phyloP scores from a whole-genome alignment of 1,140 invertebrate species.

The Bombus waltoni region DNA sequence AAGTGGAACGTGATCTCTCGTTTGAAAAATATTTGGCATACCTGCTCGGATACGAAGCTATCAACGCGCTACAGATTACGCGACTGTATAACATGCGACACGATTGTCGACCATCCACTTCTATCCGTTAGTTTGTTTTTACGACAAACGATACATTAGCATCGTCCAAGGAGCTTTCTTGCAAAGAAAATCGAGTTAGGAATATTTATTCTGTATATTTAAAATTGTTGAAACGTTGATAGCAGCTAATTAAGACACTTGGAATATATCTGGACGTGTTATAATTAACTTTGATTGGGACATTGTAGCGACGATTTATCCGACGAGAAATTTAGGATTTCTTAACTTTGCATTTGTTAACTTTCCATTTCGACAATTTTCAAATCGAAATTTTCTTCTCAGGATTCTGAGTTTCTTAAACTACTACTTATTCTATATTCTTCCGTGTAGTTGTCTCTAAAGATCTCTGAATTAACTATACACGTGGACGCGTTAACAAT shows the following conservation, averaged over 20 bases:
- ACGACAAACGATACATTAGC: background rate
- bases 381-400: too few relatives aligned
- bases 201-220: too few relatives aligned
- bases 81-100: background rate
- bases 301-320: too few relatives aligned
- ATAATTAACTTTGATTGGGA: background rate
- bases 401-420: too few relatives aligned
- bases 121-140: background rate
- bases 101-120: background rate
- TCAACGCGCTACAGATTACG: background rate
- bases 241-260: background rate
- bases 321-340: too few relatives aligned
- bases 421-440: background rate
- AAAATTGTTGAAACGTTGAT: background rate
- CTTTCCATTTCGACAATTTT: too few relatives aligned
- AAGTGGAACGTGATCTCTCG: slow-evolving; percentile 21
- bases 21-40: background rate
- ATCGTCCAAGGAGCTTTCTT: too few relatives aligned
- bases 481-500: background rate
- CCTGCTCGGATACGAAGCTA: background rate
- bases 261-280: background rate
- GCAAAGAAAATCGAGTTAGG: background rate
- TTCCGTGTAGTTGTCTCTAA: background rate
- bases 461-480: background rate
- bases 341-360: too few relatives aligned